These are phyloP conservation scores for Rhodinocichla rosea DNA, from an alignment of 2,113 vertebrate species.

Conservation along the genomic window DNA sequence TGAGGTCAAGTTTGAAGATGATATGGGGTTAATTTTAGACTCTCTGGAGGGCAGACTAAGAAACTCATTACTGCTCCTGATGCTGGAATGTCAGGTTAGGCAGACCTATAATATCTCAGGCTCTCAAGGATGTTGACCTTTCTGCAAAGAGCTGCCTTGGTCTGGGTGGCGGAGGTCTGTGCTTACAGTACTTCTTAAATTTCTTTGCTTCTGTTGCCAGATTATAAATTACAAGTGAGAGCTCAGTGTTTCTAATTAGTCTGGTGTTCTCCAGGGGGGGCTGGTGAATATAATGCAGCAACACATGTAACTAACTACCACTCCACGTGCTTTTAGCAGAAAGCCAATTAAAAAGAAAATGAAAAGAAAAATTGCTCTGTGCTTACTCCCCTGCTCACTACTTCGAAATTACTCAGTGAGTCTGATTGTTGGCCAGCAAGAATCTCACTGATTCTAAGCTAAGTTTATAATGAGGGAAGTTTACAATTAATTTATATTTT, in stretches of 20 bases:
- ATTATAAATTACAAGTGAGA: slow-evolving; percentile 48
- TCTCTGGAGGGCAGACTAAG: slow-evolving; percentile 20
- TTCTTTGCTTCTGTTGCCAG: slow-evolving; percentile 14
- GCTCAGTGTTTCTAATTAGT: slow-evolving; percentile 48
- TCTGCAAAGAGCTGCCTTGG: background rate
- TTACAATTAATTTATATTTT: background rate
- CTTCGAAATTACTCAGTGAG: background rate
- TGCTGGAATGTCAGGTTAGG: background rate
- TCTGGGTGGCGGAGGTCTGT: background rate
- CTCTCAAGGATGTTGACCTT: slow-evolving; percentile 10
- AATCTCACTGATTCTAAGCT: background rate
- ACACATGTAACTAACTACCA: background rate
- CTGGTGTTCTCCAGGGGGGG: background rate
- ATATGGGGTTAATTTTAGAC: slow-evolving; percentile 45
- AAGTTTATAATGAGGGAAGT: background rate
- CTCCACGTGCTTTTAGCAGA: background rate
- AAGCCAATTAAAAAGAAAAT: slow-evolving; percentile 24
- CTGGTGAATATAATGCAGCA: background rate
- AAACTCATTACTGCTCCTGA: slow-evolving; percentile 53
- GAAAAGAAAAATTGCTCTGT: background rate
- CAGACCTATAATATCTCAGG: background rate
- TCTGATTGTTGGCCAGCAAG: background rate
- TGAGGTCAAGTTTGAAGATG: slow-evolving; percentile 60
- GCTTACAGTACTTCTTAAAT: background rate
- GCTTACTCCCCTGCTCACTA: background rate